These are phyloP conservation scores for Megalonaias nervosa DNA, from an alignment of 1,140 invertebrate species.

Conservation along the genomic window DNA sequence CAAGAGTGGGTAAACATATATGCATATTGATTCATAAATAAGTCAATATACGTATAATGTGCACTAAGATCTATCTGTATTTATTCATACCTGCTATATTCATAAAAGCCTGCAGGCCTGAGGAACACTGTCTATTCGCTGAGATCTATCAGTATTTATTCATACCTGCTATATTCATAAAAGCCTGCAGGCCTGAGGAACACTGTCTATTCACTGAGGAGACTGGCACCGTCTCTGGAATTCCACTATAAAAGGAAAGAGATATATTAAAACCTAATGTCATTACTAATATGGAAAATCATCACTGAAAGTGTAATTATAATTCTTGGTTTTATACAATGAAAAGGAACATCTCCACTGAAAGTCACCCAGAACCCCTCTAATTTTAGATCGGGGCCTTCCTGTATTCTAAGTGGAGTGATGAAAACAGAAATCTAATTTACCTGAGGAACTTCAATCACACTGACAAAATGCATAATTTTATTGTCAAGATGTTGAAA, in stretches of 20 bases:
- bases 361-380: too few relatives aligned
- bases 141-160: neutral
- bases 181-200: slow-evolving; percentile 65
- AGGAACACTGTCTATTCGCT: slow-evolving; percentile 65
- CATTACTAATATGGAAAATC: neutral
- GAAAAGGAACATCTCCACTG: too few relatives aligned
- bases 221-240: slow-evolving; percentile 60
- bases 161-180: slow-evolving; percentile 64
- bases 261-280: neutral
- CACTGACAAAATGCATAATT: too few relatives aligned
- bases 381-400: too few relatives aligned
- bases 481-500: too few relatives aligned
- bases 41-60: neutral
- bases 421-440: too few relatives aligned
- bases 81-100: slow-evolving; percentile 60
- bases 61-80: neutral
- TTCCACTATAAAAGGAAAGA: slow-evolving; percentile 46
- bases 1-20: too few relatives aligned
- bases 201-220: slow-evolving; percentile 62
- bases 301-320: neutral
- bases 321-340: too few relatives aligned
- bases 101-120: slow-evolving; percentile 64
- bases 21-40: neutral
- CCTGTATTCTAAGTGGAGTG: too few relatives aligned
- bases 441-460: too few relatives aligned